Evolutionary conservation across 2,888 invertebrate species (phyloP).

Genomic region (Enchytraeus crypticus): DNA sequence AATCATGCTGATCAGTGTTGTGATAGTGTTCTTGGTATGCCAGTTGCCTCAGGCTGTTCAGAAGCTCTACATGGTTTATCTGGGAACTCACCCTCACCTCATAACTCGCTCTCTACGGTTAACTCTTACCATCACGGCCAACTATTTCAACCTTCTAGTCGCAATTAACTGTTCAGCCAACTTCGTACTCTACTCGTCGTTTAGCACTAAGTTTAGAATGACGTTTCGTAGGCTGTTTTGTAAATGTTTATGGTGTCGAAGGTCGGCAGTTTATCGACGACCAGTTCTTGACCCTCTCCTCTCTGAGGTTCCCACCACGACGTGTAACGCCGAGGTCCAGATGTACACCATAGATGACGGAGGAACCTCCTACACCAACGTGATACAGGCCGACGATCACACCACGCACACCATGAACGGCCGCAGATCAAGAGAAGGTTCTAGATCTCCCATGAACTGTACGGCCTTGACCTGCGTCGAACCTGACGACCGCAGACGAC

Average conservation of each 20-base stretch:
- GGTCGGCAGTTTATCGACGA: not conserved
- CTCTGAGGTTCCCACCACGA: not conserved
- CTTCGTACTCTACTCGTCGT: constrained; percentile 67
- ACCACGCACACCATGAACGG: no score
- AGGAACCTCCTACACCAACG: not conserved
- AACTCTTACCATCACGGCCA: constrained; percentile 54
- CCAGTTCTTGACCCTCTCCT: not conserved
- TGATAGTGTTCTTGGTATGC: constrained; percentile 65
- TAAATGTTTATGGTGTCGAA: constrained; percentile 5
- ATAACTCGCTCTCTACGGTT: constrained; percentile 14
- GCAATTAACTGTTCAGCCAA: constrained; percentile 67
- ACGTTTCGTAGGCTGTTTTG: constrained; percentile 26
- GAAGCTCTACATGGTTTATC: constrained; percentile 49
- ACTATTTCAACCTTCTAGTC: constrained; percentile 64
- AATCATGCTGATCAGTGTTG: constrained; percentile 66
- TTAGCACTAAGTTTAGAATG: constrained; percentile 51
- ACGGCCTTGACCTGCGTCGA: no score
- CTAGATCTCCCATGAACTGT: no score
- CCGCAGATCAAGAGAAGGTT: no score
- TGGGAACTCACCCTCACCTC: not conserved
- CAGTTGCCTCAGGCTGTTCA: constrained; percentile 62
- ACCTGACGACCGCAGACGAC: no score
- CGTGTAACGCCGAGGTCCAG: not conserved
- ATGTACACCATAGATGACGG: not conserved
- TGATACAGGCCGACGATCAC: not conserved